These are phyloP conservation scores for Gastrophryne carolinensis DNA, from an alignment of 2,797 vertebrate species.

Conservation along the genomic window DNA sequence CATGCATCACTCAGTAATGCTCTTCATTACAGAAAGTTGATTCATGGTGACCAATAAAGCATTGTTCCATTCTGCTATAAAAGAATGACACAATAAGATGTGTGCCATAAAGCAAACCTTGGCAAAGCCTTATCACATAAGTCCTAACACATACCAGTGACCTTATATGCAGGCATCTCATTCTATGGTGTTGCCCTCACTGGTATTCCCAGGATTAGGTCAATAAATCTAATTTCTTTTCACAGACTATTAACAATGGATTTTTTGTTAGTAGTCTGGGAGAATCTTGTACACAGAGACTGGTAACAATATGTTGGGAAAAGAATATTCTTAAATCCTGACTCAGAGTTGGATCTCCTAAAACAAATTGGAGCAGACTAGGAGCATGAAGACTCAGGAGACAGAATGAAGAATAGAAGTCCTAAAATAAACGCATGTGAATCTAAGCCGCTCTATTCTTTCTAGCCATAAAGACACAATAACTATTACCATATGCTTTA, in stretches of 20 bases:
- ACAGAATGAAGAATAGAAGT: not conserved
- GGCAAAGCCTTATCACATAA: constrained; percentile 15
- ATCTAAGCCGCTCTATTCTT: not conserved
- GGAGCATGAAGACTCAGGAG: not conserved
- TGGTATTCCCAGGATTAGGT: constrained; percentile 42
- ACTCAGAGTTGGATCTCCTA: constrained; percentile 2
- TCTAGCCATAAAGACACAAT: not conserved
- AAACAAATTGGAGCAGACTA: not conserved
- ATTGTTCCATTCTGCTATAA: not conserved
- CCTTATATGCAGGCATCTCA: not conserved
- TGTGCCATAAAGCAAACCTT: not conserved
- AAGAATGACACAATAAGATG: not conserved
- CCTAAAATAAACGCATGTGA: constrained; percentile 6
- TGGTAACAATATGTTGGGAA: constrained; percentile 20
- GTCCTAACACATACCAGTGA: not conserved
- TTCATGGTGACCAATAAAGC: not conserved
- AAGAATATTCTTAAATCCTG: constrained; percentile 15
- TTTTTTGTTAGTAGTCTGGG: constrained; percentile 39
- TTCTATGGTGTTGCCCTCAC: not conserved
- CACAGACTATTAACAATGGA: constrained; percentile 30
- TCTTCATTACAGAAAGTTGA: no score
- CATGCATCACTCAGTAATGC: no score
- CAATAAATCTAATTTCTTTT: constrained; percentile 29
- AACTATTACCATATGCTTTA: not conserved
- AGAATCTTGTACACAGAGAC: constrained; percentile 21